Base-by-base conservation (phyloP, 2,888 invertebrate species). In the Drosophila phalerata region DNA sequence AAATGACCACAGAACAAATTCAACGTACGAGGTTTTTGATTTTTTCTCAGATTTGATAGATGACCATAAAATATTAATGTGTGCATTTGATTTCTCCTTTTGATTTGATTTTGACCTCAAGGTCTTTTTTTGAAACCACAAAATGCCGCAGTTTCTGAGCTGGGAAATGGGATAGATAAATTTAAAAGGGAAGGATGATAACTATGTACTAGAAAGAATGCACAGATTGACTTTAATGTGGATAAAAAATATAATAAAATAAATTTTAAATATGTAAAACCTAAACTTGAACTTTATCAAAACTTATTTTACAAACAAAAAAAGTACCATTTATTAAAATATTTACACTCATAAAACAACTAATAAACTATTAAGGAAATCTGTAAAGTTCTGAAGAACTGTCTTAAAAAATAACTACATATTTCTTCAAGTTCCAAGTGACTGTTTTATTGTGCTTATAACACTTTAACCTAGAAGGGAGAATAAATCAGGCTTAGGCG, bases 51-150 rank as follows among this genome's bases (percentile, higher is more conserved):
- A 73, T 78, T 88, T 86, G 89, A 86, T 86, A 80, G 89, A 89
- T 89, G 80, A 78, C 78, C 87, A 68, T 84, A 75, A 76, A 88
- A 79, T 77, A 77, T 85, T 85, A 81, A 76, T 85, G 45, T 51
- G 48, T 45, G 13, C 38, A 22, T 57, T 42, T 42, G n/a, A 28
- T 22, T 38, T 53, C 55, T 58, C 49, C n/a, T 30, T 53, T 60
- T 60, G 64, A 70, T 55, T 75, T 75, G 81, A 78, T 69, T 74
- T 78, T 79, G 74, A 71, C 65, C 52, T 65, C 66, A 75, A 71
- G 81, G 81, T 81, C 67, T 81, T 42, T 52, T 47, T 49, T 42
- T 28, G 8, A 32, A 32, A 38, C 38, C 42, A 57, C 56, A 13
- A 48, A 74, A 63, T 68, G 53, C 28, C 45, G 43, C 63, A 61